phyloP scores from a whole-genome alignment of 1,140 invertebrate species.

The Euura lappo region DNA sequence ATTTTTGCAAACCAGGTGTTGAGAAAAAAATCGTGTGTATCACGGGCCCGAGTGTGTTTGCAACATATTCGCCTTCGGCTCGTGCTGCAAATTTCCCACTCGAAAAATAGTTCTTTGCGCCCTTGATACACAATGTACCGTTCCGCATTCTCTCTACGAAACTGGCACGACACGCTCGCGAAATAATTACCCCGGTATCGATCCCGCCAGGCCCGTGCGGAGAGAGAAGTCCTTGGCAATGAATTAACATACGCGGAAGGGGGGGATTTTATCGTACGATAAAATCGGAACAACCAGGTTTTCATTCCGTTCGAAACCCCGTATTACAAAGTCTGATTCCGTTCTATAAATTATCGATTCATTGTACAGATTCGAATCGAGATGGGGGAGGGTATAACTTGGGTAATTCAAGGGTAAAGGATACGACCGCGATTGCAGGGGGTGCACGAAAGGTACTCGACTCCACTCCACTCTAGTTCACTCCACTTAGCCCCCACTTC shows the following conservation, averaged over 20 bases:
- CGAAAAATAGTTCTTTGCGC: no score
- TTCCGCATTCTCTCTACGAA: neutral
- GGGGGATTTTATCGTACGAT: no score
- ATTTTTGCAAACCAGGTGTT: no score
- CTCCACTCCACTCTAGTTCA: neutral
- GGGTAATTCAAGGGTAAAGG: no score
- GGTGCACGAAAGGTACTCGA: neutral
- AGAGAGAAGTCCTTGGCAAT: slow-evolving; percentile 20
- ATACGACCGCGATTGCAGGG: no score
- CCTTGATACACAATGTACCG: no score
- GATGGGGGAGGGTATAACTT: neutral
- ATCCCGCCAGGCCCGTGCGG: neutral
- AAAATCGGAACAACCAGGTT: no score
- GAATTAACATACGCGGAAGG: slow-evolving; percentile 41
- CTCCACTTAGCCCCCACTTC: neutral
- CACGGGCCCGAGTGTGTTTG: no score
- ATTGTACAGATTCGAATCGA: slow-evolving; percentile 34
- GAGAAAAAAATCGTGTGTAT: no score
- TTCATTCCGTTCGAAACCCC: no score
- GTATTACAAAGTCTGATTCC: neutral
- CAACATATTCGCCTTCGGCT: no score
- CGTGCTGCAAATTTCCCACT: no score
- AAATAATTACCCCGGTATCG: neutral
- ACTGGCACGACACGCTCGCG: neutral
- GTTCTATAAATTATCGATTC: slow-evolving; percentile 24